Evolutionary conservation across 2,888 invertebrate species (phyloP), one percentile per base, ranked within the genome.

Genomic region (Apoderus coryli): DNA sequence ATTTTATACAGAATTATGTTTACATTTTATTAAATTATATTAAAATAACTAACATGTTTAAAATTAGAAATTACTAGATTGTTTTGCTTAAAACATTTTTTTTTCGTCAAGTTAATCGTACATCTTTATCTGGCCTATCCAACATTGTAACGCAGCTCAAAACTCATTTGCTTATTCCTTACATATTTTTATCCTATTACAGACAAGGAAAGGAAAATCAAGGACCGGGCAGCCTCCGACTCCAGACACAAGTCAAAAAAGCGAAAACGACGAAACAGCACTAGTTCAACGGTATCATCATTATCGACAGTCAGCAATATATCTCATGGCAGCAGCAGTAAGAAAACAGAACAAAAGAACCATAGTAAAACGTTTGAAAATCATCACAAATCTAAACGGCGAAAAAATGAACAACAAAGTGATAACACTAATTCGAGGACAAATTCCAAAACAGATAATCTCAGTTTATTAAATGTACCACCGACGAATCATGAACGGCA

Each of bases 401-500:
- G 54, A 41, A 56, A 56, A 52, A 51, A 51, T 24, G 54, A 52
- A 25, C 14, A 29, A n/a, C 13, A 35, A 40, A 9, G n/a, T 16
- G n/a, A 16, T 12, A 29, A 19, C n/a, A n/a, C n/a, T n/a, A n/a
- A n/a, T n/a, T n/a, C 16, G 16, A 39, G 31, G 25, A 29, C 38
- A 33, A 50, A 52, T 52, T 49, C 50, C 47, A 50, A 49, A 32
- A 38, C 31, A 4, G 48, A 50, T 34, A 46, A 45, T 40, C 46
- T 52, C 36, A 47, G 44, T 36, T 38, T 52, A 34, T 46, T 47
- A 14, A 49, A 51, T 40, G 51, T 49, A 35, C 57, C 69, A 35
- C 68, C 71, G 19, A 75, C 73, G 10, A 74, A 75, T 52, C 73
- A 76, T 54, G 75, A 76, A 56, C 69, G 74, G 67, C 64, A 64